Evolutionary conservation across 2,113 vertebrate species (phyloP), one percentile per base, ranked within the genome.

Genomic region (Ceyx melanurus): DNA sequence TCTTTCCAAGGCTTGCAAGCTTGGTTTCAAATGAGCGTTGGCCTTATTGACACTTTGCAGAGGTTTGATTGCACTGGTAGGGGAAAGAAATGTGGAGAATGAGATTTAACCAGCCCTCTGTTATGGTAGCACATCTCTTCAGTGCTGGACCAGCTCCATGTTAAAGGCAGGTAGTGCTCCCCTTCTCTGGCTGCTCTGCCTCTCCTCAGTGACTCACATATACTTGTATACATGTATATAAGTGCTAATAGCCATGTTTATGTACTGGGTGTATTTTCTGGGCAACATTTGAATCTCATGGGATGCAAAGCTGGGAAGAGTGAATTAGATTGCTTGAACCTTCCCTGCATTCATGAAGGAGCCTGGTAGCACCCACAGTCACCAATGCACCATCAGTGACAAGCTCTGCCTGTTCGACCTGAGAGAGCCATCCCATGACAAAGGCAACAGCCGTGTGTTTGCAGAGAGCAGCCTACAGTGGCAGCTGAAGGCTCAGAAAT

Each of bases 1-100:
- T 70, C 51, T 94, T 91, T 77, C 60, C 37, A 60, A 88, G 79
- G 31, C 46, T 92, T 78, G 64, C 54, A 79, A 74, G 33, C 54
- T 73, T 5, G 0, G 15, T 91, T 95, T 88, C 87, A 88, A 82
- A 80, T 18, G 61, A 91, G 28, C 20, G 3, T 66, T 73, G 50
- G 85, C 72, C 67, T 66, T 82, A n/a, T 14, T 50, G 82, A 80
- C 28, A 16, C 68, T 82, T 50, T 17, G 28, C 46, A 48, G 79
- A 91, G 46, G 64, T 79, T 70, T 72, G 74, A 25, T 31, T 82
- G 89, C 42, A 2, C 35, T 76, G 66, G 70, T 73, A 92, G 56
- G 76, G 73, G 60, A 75, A 70, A 78, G 61, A 91, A 91, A 80
- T 0, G 17, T 13, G 33, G 57, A 70, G 14, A 19, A 58, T 31